Base-by-base conservation (phyloP, 2,113 vertebrate genomes). In the Paracanthobrama guichenoti region DNA sequence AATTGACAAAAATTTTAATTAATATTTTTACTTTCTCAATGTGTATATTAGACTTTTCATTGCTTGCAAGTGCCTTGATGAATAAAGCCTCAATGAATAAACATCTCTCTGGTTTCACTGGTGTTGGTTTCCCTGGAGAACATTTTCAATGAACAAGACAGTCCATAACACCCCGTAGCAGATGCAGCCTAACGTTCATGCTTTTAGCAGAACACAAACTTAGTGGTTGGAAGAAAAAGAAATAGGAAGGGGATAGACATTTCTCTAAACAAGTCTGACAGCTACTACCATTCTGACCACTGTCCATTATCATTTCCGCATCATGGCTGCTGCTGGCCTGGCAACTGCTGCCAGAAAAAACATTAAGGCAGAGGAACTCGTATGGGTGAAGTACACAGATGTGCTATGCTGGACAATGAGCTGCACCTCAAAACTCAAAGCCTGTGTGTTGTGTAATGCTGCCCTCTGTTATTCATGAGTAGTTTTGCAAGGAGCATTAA, bases 381-480 rank as follows among this genome's bases (percentile, higher is more conserved):
- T 16, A 14, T 84, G 62, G 72, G 71, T 84, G 75, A 76, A 69
- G 24, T 18, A 42, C 22, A 31, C 78, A 79, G 60, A 75, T 60
- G 80, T 81, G 60, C 48, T 35, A 20, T 20, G 60, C 26, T 81
- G 81, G 77, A 74, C 62, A 75, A 2, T 22, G 62, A 73, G 31
- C 44, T 57, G n/a, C 14, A 18, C 26, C 74, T 81, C 55, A 24
- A n/a, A 79, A 74, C 69, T 76, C 59, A 24, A 75, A 42, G 74
- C 5, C 46, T 35, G 35, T 46, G 83, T 87, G 73, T 5, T 88
- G 42, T 24, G 73, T 87, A 89, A 86, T 93, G 88, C 92, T 92
- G 81, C 92, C 91, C 90, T 90, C 92, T 93, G 77, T 87, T 92
- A 92, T 83, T 84, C 80, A 79, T 39, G 6, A 72, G 42, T 72